Conservation (phyloP, 2,888 invertebrate species). For the Norana najaformis region DNA sequence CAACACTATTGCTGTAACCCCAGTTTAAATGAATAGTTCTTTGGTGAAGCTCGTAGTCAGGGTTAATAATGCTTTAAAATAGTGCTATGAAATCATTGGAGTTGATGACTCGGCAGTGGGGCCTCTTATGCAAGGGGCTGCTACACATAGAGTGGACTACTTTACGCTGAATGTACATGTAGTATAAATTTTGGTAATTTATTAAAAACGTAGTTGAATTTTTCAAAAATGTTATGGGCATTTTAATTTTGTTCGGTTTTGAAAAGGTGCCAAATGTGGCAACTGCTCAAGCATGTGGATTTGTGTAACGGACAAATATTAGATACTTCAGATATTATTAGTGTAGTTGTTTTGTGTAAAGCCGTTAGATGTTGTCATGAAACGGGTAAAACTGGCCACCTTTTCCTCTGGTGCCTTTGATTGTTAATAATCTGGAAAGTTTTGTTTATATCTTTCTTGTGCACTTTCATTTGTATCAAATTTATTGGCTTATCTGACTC, state of each 20-base stretch:
- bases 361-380: not conserved
- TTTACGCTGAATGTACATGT: too few relatives aligned
- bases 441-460: not conserved
- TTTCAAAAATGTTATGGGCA: not conserved
- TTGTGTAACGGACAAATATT: not conserved
- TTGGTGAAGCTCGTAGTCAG: too few relatives aligned
- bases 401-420: not conserved
- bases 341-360: not conserved
- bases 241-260: not conserved
- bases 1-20: too few relatives aligned
- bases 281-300: not conserved
- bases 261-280: not conserved
- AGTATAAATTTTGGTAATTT: too few relatives aligned
- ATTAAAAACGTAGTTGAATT: not conserved
- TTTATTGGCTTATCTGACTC: not conserved
- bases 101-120: too few relatives aligned
- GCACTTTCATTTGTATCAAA: not conserved
- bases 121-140: too few relatives aligned
- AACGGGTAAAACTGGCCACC: constrained; percentile 7
- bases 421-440: not conserved
- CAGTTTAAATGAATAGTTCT: too few relatives aligned
- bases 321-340: not conserved
- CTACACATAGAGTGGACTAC: too few relatives aligned
- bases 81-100: too few relatives aligned
- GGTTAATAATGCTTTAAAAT: too few relatives aligned